phyloP scores from a whole-genome alignment of 2,888 invertebrate species.

The Nomada fabriciana region DNA sequence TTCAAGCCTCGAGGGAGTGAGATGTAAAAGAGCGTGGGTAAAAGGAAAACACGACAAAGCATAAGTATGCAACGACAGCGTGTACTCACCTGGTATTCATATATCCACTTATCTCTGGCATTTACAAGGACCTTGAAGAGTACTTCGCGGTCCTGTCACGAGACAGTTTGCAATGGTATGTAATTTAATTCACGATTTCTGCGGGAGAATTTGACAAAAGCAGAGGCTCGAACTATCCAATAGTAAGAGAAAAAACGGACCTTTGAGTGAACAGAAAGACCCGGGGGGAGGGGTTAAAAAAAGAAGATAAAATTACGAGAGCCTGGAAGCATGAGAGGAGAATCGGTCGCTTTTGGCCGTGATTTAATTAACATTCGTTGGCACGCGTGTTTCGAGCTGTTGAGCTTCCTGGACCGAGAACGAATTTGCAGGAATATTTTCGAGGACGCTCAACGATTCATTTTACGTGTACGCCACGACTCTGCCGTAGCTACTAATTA shows the following conservation, averaged over 20 bases:
- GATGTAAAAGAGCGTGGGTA: conserved; percentile 8
- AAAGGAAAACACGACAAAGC: conserved; percentile 28
- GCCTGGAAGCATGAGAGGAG: conserved; percentile 5
- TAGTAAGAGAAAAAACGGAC: conserved; percentile 27
- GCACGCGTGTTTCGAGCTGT: conserved; percentile 57
- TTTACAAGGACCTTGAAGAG: conserved; percentile 39
- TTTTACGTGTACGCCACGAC: conserved; percentile 47
- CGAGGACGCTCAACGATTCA: conserved; percentile 58
- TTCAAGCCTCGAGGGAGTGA: conserved; percentile 2
- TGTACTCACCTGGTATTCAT: conserved; percentile 36
- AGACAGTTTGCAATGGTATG: conserved; percentile 53
- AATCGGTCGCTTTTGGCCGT: conserved; percentile 51
- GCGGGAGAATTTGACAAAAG: conserved; percentile 12
- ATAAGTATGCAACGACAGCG: conserved; percentile 19
- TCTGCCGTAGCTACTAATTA: conserved; percentile 54
- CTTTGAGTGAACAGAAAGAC: neutral
- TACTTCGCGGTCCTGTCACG: conserved; percentile 4
- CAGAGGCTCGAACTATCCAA: neutral
- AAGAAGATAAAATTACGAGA: neutral
- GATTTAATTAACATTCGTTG: conserved; percentile 74
- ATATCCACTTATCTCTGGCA: conserved; percentile 49
- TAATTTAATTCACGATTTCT: conserved; percentile 63
- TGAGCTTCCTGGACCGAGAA: conserved; percentile 17
- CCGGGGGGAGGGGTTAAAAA: neutral
- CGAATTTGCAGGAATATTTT: conserved; percentile 65